Evolutionary conservation across 1,140 invertebrate species (phyloP), one percentile per base, ranked within the genome.

Genomic region (Ruditapes philippinarum): DNA sequence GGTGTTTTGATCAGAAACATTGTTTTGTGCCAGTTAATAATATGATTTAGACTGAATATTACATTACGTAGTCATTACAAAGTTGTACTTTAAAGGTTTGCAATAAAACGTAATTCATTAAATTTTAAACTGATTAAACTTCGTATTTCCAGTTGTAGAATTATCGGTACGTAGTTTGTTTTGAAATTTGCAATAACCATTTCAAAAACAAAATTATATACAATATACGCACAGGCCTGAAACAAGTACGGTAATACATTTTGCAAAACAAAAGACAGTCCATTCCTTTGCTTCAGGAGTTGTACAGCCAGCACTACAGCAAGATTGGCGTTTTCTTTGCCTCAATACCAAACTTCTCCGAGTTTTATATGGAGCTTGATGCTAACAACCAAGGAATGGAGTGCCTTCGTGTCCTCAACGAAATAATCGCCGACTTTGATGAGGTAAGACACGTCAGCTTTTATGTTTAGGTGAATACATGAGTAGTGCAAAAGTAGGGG

Each of bases 351-450:
- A 99, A 99, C 96, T 99, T 99, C 96, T 98, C 99, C 95, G 98
- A 99, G 95, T 99, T 99, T 96, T 99, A 99, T 96, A 98, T 98
- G 93, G 98, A 99, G 96, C 96, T 99, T 88, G 98, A 99, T 96
- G 98, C 94, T 38, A 95, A 98, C 62, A 98, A 99, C 95, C 99
- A 99, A 40, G 97, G 99, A 86, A 98, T 99, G 96, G 99, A 99
- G 96, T 97, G 99, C 83, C 97, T 99, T 91, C 80, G 94, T 31
- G 99, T 99, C 95, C 97, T 99, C 25, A 99, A 99, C 95, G 99
- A 99, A 97, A 98, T 99, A 84, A 99, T 99, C 93, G 99, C 98
- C 0, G 99, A 99, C 96, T 99, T 99, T 96, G 99, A 99, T 97
- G 95, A 95, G 93, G 95, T 95, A 68, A 51, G 60, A 36, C 33